Percentiles rank a stretch among this genome's conserved stretches.
These are phyloP conservation scores for Clarias fuscus DNA, from an alignment of 2,797 vertebrate genomes.

Conservation along the genomic window DNA sequence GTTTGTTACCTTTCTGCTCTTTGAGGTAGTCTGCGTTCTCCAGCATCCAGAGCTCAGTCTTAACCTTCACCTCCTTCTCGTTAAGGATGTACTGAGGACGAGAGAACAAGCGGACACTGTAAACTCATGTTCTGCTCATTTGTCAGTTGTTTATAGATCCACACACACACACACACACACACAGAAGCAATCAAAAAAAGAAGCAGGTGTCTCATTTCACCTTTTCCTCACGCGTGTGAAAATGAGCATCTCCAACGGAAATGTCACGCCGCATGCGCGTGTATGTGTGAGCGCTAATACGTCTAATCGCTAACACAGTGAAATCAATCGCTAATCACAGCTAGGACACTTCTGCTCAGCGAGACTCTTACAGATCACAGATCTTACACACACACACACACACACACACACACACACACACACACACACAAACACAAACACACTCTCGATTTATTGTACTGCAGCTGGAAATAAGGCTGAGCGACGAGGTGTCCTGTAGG, in stretches of 20 bases:
- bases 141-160: background rate
- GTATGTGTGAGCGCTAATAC: background rate
- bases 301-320: constrained; percentile 8
- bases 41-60: constrained; percentile 93
- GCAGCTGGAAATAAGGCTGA: too few species aligned
- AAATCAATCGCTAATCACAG: background rate
- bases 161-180: background rate
- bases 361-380: background rate
- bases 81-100: constrained; percentile 87
- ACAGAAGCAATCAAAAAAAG: background rate
- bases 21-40: constrained; percentile 94
- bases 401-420: too few species aligned
- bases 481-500: background rate
- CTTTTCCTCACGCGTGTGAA: background rate
- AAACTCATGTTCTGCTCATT: background rate
- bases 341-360: background rate
- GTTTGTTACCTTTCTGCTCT: constrained; percentile 82
- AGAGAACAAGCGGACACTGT: background rate
- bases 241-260: constrained; percentile 26
- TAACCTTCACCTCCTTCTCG: constrained; percentile 87
- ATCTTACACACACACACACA: too few species aligned
- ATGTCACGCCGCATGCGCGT: constrained; percentile 7
- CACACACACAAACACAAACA: background rate
- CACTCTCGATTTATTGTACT: background rate
- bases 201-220: constrained; percentile 13